phyloP scores from a whole-genome alignment of 2,797 vertebrate genomes.

The Urosaurus nigricauda region DNA sequence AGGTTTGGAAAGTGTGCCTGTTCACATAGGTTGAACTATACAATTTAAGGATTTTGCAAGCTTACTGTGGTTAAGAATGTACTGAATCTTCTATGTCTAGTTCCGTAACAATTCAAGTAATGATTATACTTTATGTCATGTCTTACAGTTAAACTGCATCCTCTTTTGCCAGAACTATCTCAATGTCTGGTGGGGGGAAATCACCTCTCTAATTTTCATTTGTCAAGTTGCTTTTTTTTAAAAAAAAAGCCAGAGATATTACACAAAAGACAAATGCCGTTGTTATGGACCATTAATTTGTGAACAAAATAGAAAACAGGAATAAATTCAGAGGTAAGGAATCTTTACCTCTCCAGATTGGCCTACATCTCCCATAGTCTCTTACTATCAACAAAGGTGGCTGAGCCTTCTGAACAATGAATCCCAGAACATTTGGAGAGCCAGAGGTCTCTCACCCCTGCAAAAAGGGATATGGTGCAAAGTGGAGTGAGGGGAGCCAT shows the following conservation, averaged over 20 bases:
- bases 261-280: background rate
- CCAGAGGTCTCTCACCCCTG: background rate
- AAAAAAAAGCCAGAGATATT: background rate
- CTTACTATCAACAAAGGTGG: background rate
- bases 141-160: background rate
- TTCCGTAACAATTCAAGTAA: background rate
- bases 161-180: background rate
- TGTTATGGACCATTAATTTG: background rate
- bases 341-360: background rate
- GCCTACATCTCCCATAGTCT: background rate
- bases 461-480: background rate
- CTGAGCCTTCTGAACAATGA: background rate
- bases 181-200: background rate
- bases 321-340: background rate
- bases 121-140: no score
- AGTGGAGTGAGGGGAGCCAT: background rate
- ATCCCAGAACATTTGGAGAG: background rate
- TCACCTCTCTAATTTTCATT: background rate
- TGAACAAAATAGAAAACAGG: background rate
- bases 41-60: background rate
- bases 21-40: accelerated
- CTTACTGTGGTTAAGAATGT: background rate
- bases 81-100: background rate
- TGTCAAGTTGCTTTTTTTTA: background rate
- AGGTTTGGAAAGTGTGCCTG: conserved; percentile 79